Base-by-base conservation (phyloP, 2,888 invertebrate species). In the Dorcus parallelipipedus region DNA sequence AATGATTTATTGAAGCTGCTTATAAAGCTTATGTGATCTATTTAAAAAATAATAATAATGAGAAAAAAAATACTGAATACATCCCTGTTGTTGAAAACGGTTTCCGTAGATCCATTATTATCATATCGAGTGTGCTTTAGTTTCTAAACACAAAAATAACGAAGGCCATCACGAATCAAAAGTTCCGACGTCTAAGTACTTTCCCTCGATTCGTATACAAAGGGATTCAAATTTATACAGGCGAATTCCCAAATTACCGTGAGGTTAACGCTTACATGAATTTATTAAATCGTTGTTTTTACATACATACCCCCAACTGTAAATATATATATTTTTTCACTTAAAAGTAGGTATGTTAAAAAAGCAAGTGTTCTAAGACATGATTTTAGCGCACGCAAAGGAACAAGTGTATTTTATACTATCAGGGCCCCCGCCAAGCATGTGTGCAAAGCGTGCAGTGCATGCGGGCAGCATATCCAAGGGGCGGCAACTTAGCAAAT, bases 71-170 rank as follows among this genome's bases (percentile, higher is more conserved):
- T 40, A 38, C 6, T 47, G n/a, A 56, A 33, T 56, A 26, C 56
- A 26, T n/a, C 45, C 39, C 56, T 56, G 56, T 41, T 26, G 9
- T 10, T 40, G 38, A 50, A 39, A 51, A 56, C 39, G 51, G 47
- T 56, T 51, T 39, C 10, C 38, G 3, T 23, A 9, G 56, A 51
- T 33, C 26, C 26, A 33, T 33, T 33, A 67, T 67, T 67, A 65
- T 64, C 66, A 67, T 65, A 67, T 65, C 66, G 65, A 64, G 65
- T 61, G 59, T 53, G 60, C 64, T 59, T 59, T 56, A 54, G 61
- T 62, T 20, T 65, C 62, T 65, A 65, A 67, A 65, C 66, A 63
- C 63, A 66, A 65, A 67, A 65, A 67, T 67, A 67, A 67, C 66
- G 67, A 67, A 62, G 62, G 61, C 66, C 61, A 62, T 64, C 56